Evolutionary conservation across 2,797 vertebrate species (phyloP), one percentile per base, ranked within the genome.

Genomic region (Glyptemys insculpta): DNA sequence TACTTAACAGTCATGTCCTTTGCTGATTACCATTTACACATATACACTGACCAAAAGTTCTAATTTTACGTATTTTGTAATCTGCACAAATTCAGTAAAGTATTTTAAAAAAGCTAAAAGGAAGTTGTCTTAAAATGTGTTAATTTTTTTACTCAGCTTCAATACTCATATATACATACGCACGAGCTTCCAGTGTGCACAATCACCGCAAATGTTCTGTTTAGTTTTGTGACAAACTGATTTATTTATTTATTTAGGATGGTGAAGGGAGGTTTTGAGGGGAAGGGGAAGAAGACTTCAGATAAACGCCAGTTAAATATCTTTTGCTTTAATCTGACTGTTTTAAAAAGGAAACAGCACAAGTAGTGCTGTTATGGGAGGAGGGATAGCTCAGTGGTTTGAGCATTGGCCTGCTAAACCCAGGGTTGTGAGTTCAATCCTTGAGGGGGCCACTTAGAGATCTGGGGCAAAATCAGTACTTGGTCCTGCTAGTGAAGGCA

Each of bases 161-260:
- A 29, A 92, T 29, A 81, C 12, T 52, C 87, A 92, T 79, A 88
- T 14, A 83, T 76, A 85, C 80, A 54, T 89, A 90, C 76, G 83
- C 68, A 93, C 92, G 85, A 31, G 25, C 44, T 31, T 15, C 27
- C 15, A 78, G 14, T 31, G 44, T 16, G 21, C 76, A 7, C 18
- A 53, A 85, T 84, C 83, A 95, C 91, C 90, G 91, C 27, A 92
- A 92, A 94, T 83, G 81, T 54, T 95, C 34, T 76, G 79, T 44
- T 89, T 91, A 79, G n/a, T 85, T 90, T 59, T 12, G 19, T 81
- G 81, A 68, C 72, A 37, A 41, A 37, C 50, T 78, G 81, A 83
- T 87, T 54, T 84, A 74, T 78, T 91, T 79, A 8, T 44, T 50
- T 84, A 68, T 78, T 92, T 78, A 10, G 37, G 81, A 85, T 47